Evolutionary conservation across 2,113 vertebrate species (phyloP), one percentile per base, ranked within the genome.

Genomic region (Artemisiospiza belli): DNA sequence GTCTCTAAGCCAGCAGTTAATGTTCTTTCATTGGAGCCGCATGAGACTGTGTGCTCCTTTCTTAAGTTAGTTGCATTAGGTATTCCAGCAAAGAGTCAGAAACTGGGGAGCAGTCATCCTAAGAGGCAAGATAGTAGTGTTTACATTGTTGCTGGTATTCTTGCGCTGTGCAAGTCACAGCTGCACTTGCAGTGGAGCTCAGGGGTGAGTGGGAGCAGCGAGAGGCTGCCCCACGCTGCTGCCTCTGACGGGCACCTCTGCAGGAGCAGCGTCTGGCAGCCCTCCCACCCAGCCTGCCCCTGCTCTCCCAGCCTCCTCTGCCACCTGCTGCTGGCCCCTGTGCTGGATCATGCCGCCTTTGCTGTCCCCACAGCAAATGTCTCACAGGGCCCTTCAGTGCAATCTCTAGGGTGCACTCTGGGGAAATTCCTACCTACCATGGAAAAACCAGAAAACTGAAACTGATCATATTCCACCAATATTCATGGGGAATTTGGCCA

Each of bases 211-310:
- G 14, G 37, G 68, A 94, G 46, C 39, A 35, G 72, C 0, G 0
- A 25, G 75, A 41, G 47, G 52, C 75, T 76, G 72, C 33, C 49
- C 23, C 0, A 0, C 15, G 1, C 55, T 6, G 7, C 64, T 43
- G 55, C 77, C 55, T 69, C 20, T 37, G 5, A 0, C 1, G 20
- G 63, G 63, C 63, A 23, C 41, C 49, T 51, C 46, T 10, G 51
- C 2, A 1, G 63, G 47, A 82, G 61, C 54, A 31, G 20, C 15
- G 11, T 28, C 2, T 55, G 58, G 52, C 70, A 37, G 58, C 41
- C 33, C 35, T 46, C 28, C 0, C 1, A 19, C 25, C 41, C 4
- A 0, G 24, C 1, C 46, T 57, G 43, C 43, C 59, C 41, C 43
- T 51, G 74, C 78, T 62, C 43, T 44, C 41, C 37, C 6, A 1